Conservation (phyloP, 2,888 invertebrate species). For the Drosophila nr. medialis region DNA sequence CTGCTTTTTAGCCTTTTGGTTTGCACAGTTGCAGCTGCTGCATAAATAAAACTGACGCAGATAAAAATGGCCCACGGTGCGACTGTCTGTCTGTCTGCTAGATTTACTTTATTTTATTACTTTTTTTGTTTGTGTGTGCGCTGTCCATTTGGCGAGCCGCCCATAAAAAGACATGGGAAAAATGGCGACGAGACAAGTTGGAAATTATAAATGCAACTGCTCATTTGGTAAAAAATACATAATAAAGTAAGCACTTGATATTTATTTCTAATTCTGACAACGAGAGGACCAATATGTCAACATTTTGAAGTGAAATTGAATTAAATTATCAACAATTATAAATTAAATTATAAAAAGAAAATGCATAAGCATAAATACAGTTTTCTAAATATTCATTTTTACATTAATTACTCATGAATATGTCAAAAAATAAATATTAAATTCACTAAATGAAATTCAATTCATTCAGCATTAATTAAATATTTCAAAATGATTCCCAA, state of each 20-base stretch:
- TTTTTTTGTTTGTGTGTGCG: conserved; percentile 6
- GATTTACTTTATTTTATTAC: conserved; percentile 3
- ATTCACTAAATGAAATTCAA: neutral
- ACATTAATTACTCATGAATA: neutral
- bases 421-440: neutral
- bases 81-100: conserved; percentile 40
- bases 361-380: neutral
- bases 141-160: conserved; percentile 42
- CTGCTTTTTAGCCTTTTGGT: conserved; percentile 24
- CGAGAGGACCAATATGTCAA: neutral
- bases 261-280: neutral
- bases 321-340: neutral
- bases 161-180: conserved; percentile 44
- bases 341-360: neutral
- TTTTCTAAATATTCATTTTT: neutral
- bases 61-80: conserved; percentile 50
- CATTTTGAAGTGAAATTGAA: neutral
- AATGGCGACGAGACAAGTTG: conserved; percentile 19
- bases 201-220: conserved; percentile 14
- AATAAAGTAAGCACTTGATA: neutral
- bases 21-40: conserved; percentile 50
- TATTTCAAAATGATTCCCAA: neutral
- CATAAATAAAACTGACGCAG: conserved; percentile 67
- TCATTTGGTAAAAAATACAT: neutral
- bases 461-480: neutral